Conservation (phyloP, 2,888 invertebrate species). For the Leptinotarsa peninsularis region DNA sequence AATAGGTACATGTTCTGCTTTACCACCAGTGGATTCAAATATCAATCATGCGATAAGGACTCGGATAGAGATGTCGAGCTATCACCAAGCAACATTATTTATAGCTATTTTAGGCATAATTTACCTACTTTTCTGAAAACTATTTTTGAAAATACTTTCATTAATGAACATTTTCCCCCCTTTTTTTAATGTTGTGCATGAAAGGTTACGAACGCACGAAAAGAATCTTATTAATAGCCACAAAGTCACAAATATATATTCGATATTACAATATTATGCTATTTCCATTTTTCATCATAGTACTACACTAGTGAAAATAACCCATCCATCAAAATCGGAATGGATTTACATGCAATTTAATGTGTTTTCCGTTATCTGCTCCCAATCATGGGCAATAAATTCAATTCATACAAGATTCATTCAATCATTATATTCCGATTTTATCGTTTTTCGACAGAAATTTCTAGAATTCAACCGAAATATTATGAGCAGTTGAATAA, state of each 20-base stretch:
- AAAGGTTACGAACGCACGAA: not conserved
- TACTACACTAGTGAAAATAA: slow-evolving; percentile 5
- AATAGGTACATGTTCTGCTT: no score
- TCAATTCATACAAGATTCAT: slow-evolving; percentile 32
- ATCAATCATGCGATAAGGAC: no score
- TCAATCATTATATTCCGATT: slow-evolving; percentile 37
- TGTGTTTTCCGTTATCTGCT: slow-evolving; percentile 39
- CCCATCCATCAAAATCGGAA: slow-evolving; percentile 32
- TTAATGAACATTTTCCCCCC: not conserved
- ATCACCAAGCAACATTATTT: no score
- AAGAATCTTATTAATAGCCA: not conserved
- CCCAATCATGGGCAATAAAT: slow-evolving; percentile 34
- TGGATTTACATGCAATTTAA: slow-evolving; percentile 40
- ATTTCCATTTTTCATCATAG: not conserved
- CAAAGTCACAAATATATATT: not conserved
- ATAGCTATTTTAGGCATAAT: no score
- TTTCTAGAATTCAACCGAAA: slow-evolving; percentile 39
- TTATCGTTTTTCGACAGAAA: slow-evolving; percentile 32
- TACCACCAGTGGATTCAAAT: no score
- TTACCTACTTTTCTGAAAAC: no score
- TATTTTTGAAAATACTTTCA: no score
- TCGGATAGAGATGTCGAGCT: no score
- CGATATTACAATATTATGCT: not conserved
- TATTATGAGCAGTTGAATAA: slow-evolving; percentile 37
- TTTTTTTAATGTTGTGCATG: not conserved